phyloP scores from a whole-genome alignment of 2,113 vertebrate genomes.

The Misgurnus anguillicaudatus region DNA sequence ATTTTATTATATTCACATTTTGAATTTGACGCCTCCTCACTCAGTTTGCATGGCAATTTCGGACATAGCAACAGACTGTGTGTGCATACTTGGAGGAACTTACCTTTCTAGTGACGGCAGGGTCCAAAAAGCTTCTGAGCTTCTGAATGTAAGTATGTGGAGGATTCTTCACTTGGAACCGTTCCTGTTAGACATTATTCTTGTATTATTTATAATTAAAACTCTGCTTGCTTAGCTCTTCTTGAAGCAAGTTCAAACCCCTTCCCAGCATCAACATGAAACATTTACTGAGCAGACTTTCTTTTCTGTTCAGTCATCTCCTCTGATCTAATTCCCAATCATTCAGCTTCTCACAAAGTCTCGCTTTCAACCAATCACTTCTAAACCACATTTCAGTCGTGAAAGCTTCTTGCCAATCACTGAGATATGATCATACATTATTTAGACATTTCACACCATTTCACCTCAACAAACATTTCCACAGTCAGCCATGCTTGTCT shows the following conservation, averaged over 20 bases:
- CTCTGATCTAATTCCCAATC: constrained; percentile 34
- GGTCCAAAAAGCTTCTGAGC: constrained; percentile 89
- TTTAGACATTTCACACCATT: constrained; percentile 43
- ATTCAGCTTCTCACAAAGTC: constrained; percentile 3
- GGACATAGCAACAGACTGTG: too few species aligned
- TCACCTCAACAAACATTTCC: constrained; percentile 51
- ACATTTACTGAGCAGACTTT: constrained; percentile 4
- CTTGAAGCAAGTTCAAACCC: constrained; percentile 21
- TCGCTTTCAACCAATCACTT: constrained; percentile 9
- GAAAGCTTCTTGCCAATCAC: constrained; percentile 27
- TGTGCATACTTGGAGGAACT: constrained; percentile 23
- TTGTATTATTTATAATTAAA: neutral
- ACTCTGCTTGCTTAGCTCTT: neutral
- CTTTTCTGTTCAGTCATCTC: constrained; percentile 7
- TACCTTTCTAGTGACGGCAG: constrained; percentile 90
- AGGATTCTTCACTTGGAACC: constrained; percentile 96
- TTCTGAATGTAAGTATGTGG: constrained; percentile 95
- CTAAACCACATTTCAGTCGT: constrained; percentile 8
- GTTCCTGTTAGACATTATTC: constrained; percentile 74
- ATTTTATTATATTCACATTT: neutral
- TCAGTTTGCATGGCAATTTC: too few species aligned
- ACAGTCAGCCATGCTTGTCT: constrained; percentile 36
- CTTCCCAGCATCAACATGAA: constrained; percentile 11
- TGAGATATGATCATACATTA: constrained; percentile 48
- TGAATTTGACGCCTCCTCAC: too few species aligned